Percentiles rank a stretch among this genome's conserved stretches.
phyloP scores from a whole-genome alignment of 2,888 invertebrate genomes.

The Diaprepes abbreviatus region DNA sequence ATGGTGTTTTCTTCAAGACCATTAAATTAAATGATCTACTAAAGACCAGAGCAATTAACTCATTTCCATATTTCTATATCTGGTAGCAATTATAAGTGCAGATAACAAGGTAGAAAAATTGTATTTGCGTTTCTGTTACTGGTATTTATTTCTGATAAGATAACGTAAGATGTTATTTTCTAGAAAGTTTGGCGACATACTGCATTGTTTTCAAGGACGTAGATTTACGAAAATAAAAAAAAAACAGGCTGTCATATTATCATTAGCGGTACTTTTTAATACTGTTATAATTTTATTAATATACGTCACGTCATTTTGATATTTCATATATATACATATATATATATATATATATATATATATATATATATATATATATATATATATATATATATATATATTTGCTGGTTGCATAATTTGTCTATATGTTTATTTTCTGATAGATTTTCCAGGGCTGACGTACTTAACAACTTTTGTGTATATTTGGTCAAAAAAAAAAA shows the following conservation, averaged over 20 bases:
- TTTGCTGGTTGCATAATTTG: too few relatives aligned
- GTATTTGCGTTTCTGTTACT: neutral
- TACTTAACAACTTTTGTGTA: too few relatives aligned
- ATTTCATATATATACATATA: neutral
- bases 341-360: too few relatives aligned
- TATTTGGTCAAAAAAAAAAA: too few relatives aligned
- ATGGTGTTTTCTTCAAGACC: too few relatives aligned
- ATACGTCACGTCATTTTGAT: too few relatives aligned
- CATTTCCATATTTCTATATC: neutral
- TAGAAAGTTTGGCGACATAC: conserved; percentile 42
- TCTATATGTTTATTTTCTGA: too few relatives aligned
- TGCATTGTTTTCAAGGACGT: conserved; percentile 33
- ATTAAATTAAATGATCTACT: too few relatives aligned
- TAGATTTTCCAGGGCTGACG: too few relatives aligned
- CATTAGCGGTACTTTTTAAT: neutral
- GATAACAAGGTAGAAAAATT: neutral
- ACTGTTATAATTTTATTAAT: neutral
- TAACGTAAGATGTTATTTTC: conserved; percentile 13
- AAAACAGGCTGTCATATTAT: neutral
- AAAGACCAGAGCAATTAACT: neutral
- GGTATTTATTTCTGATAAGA: conserved; percentile 24
- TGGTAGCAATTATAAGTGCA: neutral
- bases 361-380: too few relatives aligned
- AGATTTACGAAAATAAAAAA: neutral
- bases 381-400: too few relatives aligned